Conservation (phyloP, 2,888 invertebrate genomes). For the Rhamnusium bicolor region DNA sequence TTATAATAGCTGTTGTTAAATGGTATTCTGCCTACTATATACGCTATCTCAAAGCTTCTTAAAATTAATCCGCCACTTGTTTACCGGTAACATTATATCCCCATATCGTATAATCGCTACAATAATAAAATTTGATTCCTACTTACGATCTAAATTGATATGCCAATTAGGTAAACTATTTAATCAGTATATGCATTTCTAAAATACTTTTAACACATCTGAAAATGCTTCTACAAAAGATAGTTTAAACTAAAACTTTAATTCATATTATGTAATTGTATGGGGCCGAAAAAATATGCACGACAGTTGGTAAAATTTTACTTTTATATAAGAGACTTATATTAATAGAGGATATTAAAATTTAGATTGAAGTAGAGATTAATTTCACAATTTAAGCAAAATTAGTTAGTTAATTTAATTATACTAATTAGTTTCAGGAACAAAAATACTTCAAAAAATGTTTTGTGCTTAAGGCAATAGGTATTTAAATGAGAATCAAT, state of each 20-base stretch:
- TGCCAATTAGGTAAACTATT: background rate
- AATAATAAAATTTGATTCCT: background rate
- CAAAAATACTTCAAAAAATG: background rate
- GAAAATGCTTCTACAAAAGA: too few relatives aligned
- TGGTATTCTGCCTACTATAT: constrained; percentile 33
- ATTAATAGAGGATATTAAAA: too few relatives aligned
- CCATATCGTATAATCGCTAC: background rate
- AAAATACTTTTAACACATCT: too few relatives aligned
- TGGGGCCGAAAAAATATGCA: too few relatives aligned
- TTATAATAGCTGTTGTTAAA: constrained; percentile 36
- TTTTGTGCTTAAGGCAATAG: background rate
- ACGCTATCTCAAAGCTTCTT: background rate
- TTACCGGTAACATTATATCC: background rate
- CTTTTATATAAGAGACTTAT: too few relatives aligned
- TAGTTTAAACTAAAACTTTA: too few relatives aligned
- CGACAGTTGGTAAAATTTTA: too few relatives aligned
- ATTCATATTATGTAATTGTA: too few relatives aligned
- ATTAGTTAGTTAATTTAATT: background rate
- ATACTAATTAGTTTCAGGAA: background rate
- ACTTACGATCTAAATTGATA: background rate
- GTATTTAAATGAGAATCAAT: background rate
- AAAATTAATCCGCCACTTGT: background rate
- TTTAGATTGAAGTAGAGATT: background rate
- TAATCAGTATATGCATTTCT: too few relatives aligned
- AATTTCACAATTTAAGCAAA: background rate